Base-by-base conservation (phyloP, 2,797 vertebrate species). In the Poeciliopsis presidionis region DNA sequence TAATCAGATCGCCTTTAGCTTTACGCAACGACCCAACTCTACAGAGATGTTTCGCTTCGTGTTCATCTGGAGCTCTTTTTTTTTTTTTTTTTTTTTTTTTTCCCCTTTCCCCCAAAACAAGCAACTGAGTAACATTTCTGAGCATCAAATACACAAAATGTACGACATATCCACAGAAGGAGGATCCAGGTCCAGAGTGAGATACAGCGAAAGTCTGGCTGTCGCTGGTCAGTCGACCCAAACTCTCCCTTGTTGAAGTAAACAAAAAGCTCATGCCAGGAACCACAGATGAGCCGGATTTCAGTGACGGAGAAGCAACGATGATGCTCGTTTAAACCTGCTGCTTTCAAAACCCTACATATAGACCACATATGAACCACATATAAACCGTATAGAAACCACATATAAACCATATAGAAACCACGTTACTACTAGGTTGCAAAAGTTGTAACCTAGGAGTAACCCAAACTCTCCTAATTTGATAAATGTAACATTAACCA, bases 231-330 rank as follows among this genome's bases (percentile, higher is more conserved):
- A 85, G 65, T 84, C 70, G 59, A 80, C 79, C 77, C 74, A 39
- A 43, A 43, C 81, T 33, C 85, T 25, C 67, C 75, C 57, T 4
- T 5, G 65, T 74, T 71, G 75, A 86, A 78, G 81, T 87, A 89
- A 92, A 91, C 77, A 89, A 81, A 84, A 79, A 22, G 49, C 67
- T 86, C 73, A 49, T 47, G 84, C 83, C 84, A 86, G 78, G 85
- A 81, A 91, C 80, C 74, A 83, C 74, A 69, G 47, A 67, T 71
- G 6, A 83, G 81, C 84, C 80, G 78, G 65, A 84, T 73, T 80
- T 73, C 71, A 86, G 33, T 80, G 75, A 72, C 65, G 49, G 71
- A 84, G 46, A 69, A 72, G 20, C 81, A 63, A 20, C 8, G 59
- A 36, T 69, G 41, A 85, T 53, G 76, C 47, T 14, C 82, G 51